Conservation (phyloP, 1,140 invertebrate genomes). For the Caenorhabditis remanei region DNA sequence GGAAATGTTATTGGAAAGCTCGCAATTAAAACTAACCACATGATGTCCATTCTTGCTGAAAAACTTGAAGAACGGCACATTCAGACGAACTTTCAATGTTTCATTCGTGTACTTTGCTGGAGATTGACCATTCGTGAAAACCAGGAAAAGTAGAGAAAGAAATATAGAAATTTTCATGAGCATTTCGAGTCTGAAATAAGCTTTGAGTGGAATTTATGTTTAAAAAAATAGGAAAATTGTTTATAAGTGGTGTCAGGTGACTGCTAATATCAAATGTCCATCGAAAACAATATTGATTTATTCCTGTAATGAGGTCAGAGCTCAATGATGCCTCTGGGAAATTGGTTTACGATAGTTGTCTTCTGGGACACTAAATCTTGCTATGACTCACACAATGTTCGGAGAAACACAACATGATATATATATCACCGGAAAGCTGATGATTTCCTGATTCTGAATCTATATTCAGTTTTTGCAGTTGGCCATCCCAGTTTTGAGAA, state of each 20-base stretch:
- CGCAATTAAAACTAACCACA: slow-evolving; percentile 14
- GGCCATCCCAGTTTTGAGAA: no score
- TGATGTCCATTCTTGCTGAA: slow-evolving; percentile 62
- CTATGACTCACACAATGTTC: no score
- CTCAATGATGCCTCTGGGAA: no score
- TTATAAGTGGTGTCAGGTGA: slow-evolving; percentile 13
- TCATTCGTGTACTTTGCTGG: not conserved
- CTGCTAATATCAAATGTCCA: no score
- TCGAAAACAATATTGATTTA: no score
- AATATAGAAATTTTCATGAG: not conserved
- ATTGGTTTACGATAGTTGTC: no score
- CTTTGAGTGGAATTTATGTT: not conserved
- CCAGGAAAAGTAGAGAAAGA: not conserved
- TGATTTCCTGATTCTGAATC: no score
- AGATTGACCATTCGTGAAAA: not conserved
- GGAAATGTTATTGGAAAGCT: not conserved
- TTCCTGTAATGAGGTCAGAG: no score
- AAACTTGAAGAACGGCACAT: slow-evolving; percentile 49
- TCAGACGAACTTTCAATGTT: slow-evolving; percentile 19
- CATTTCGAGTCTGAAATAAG: not conserved
- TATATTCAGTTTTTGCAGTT: no score
- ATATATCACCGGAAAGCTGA: no score
- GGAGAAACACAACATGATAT: no score
- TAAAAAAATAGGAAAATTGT: not conserved
- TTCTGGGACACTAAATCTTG: no score